Base-by-base conservation (phyloP, 1,140 invertebrate species). In the honey bee (Apis mellifera) region DNA sequence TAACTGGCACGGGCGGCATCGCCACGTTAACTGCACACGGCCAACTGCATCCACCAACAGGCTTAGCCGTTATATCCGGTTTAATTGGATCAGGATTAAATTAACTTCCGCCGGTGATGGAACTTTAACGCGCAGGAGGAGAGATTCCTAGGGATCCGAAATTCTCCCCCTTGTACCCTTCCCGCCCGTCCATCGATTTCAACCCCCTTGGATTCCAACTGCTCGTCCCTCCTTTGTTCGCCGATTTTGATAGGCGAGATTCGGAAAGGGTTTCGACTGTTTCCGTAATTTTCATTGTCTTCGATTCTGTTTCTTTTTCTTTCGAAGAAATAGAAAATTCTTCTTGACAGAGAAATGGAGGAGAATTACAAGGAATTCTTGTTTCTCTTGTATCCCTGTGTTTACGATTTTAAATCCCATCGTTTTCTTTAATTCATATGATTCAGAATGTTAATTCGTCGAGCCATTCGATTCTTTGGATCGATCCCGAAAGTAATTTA, bases 81-180 rank as follows among this genome's bases (percentile, higher is more conserved):
- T 89, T 89, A 90, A 90, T 90, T 90, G 88, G 85, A 85, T 89
- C 81, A 79, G 82, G 86, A 90, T 90, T 90, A 89, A 90, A 90
- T 90, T 90, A 89, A 90, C 86, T 90, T 89, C 82, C 86, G 85
- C 71, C 76, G 77, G 73, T 83, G 85, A 90, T 88, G 78, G 83
- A 77, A 83, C 82, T 84, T 88, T 80, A 84, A 85, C 84, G 70
- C 55, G 55, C 57, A 2, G 13, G 62, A 60, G 26, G 21, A 26
- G 60, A 21, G 75, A 55, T 64, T 82, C 75, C 78, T 74, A 66
- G 54, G 23, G 59, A 23, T 54, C 59, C 26, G 12, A 12, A 42
- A 42, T 42, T 23, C 50, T 19, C n/a, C 48, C 19, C 32, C 32
- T 32, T 32, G 57, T 62, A 13, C 71, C 70, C 69, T 55, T 50